These are phyloP conservation scores for Cliona cf. orientalis DNA, from an alignment of 37 sponge, comb jelly and placozoan species.

Conservation along the genomic window DNA sequence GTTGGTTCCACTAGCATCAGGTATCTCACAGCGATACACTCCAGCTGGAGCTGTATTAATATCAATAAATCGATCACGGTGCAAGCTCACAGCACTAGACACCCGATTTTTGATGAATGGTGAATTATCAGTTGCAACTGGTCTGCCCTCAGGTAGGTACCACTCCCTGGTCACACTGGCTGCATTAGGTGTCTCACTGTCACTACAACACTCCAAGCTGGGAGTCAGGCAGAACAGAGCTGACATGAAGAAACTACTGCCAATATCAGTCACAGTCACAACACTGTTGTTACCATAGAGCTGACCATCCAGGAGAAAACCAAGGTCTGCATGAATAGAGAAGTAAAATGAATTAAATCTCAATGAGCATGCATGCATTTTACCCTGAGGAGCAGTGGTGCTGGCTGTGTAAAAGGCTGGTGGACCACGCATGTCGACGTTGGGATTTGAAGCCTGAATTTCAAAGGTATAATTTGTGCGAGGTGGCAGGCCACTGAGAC, in stretches of 20 bases:
- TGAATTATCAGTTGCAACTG: neutral
- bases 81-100: neutral
- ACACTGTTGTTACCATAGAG: conserved; percentile 20
- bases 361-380: neutral
- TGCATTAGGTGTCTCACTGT: neutral
- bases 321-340: neutral
- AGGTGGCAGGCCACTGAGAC: conserved; percentile 20
- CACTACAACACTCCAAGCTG: neutral
- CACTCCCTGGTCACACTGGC: neutral
- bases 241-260: neutral
- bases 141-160: neutral
- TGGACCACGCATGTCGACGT: neutral
- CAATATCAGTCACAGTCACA: conserved; percentile 28
- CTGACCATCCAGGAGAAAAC: neutral
- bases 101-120: too few species aligned
- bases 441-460: neutral
- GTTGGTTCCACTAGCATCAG: conserved; percentile 1
- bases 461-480: conserved; percentile 8
- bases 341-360: neutral
- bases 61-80: neutral
- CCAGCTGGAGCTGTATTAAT: conserved; percentile 12
- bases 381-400: neutral
- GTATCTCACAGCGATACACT: conserved; percentile 25
- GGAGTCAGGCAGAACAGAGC: conserved; percentile 30
- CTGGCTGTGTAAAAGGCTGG: neutral